Conservation (phyloP, 2,113 vertebrate genomes). For the Carlito syrichta region DNA sequence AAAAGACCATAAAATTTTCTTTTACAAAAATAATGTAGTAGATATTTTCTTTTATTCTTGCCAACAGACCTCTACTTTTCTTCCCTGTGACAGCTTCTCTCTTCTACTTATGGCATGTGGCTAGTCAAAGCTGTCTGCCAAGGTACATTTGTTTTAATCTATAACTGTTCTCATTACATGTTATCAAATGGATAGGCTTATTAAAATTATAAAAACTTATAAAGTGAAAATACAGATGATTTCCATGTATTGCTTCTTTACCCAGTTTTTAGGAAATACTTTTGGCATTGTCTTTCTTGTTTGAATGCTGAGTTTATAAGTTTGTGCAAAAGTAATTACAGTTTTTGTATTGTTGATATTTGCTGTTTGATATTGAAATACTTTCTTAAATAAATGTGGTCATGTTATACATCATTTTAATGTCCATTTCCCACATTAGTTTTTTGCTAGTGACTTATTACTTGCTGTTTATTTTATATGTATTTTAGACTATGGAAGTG, state of each 20-base stretch:
- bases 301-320: not conserved
- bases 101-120: not conserved
- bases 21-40: not conserved
- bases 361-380: too few species aligned
- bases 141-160: not conserved
- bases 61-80: not conserved
- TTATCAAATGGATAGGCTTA: not conserved
- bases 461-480: too few species aligned
- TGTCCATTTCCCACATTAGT: too few species aligned
- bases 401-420: too few species aligned
- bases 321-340: too few species aligned
- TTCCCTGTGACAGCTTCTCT: not conserved
- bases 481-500: too few species aligned
- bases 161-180: not conserved
- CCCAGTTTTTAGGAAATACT: not conserved
- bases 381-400: too few species aligned
- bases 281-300: not conserved
- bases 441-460: too few species aligned
- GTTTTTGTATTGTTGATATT: too few species aligned
- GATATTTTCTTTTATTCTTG: not conserved
- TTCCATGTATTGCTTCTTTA: not conserved
- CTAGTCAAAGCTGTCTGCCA: not conserved
- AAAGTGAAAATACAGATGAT: not conserved
- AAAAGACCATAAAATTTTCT: not conserved
- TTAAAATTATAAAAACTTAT: conserved; percentile 4